Conservation (phyloP, 1,140 invertebrate species). For the Drosophila albomicans region DNA sequence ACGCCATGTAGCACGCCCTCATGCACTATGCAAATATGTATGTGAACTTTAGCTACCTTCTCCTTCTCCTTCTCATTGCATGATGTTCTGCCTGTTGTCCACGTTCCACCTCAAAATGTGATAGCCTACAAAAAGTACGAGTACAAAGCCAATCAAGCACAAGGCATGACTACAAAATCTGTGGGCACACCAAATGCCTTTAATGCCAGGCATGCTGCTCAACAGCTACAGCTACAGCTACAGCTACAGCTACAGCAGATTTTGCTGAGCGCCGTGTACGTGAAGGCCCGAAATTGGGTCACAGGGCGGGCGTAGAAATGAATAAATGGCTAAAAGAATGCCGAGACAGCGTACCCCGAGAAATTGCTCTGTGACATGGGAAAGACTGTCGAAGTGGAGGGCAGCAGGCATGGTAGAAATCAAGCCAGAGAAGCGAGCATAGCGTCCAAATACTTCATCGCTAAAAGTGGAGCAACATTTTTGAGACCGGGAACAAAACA, state of each 20-base stretch:
- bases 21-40: conserved; percentile 71
- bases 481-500: conserved; percentile 74
- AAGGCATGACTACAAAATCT: conserved; percentile 75
- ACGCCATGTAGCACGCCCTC: conserved; percentile 39
- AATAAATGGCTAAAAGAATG: conserved; percentile 23
- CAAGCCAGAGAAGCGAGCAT: conserved; percentile 12
- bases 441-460: conserved; percentile 50
- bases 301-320: conserved; percentile 49
- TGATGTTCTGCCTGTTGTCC: neutral
- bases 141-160: conserved; percentile 71
- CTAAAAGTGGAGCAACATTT: conserved; percentile 61
- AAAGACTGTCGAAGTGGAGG: neutral
- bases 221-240: neutral
- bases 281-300: conserved; percentile 70
- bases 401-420: neutral
- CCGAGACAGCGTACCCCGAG: conserved; percentile 6
- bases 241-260: neutral
- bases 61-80: neutral
- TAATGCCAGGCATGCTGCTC: conserved; percentile 52
- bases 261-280: conserved; percentile 69
- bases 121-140: conserved; percentile 52
- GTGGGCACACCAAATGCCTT: conserved; percentile 69
- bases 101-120: conserved; percentile 31
- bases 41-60: conserved; percentile 18
- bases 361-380: conserved; percentile 13